Percentiles rank a stretch among this genome's conserved stretches.
Conservation (phyloP, 2,888 invertebrate species). For the Eumacrocentrus americanus region DNA sequence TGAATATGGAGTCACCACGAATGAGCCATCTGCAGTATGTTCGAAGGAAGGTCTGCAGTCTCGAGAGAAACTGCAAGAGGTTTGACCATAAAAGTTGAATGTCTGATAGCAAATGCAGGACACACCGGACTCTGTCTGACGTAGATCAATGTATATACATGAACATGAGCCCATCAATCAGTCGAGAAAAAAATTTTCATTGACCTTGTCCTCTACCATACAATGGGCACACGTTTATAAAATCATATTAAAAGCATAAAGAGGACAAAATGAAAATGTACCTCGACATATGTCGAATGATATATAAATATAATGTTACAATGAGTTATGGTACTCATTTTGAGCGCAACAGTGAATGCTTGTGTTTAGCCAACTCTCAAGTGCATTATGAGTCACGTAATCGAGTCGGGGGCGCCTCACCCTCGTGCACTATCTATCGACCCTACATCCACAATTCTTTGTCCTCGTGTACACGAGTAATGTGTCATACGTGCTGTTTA, state of each 20-base stretch:
- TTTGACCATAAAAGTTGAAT: conserved; percentile 36
- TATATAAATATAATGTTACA: too few relatives aligned
- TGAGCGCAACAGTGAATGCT: not conserved
- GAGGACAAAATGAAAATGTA: too few relatives aligned
- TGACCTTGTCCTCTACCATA: conserved; percentile 20
- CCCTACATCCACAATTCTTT: conserved; percentile 40
- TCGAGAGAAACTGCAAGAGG: conserved; percentile 3
- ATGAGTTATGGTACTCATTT: too few relatives aligned
- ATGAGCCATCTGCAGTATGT: conserved; percentile 18
- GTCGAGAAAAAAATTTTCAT: conserved; percentile 35
- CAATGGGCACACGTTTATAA: too few relatives aligned
- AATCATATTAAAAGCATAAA: too few relatives aligned
- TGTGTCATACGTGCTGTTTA: conserved; percentile 11
- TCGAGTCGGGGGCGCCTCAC: conserved; percentile 44
- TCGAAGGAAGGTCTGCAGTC: not conserved
- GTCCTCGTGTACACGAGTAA: conserved; percentile 22
- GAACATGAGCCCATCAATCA: conserved; percentile 14
- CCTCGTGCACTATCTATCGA: conserved; percentile 49
- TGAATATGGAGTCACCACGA: conserved; percentile 27
- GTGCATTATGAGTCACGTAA: conserved; percentile 56
- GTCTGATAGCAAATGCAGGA: conserved; percentile 32
- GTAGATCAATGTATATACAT: conserved; percentile 7
- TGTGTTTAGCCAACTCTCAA: conserved; percentile 38
- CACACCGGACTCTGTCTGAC: not conserved
- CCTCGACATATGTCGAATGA: too few relatives aligned